These are phyloP conservation scores for Dorcus parallelipipedus DNA, from an alignment of 2,888 invertebrate species.

Conservation along the genomic window DNA sequence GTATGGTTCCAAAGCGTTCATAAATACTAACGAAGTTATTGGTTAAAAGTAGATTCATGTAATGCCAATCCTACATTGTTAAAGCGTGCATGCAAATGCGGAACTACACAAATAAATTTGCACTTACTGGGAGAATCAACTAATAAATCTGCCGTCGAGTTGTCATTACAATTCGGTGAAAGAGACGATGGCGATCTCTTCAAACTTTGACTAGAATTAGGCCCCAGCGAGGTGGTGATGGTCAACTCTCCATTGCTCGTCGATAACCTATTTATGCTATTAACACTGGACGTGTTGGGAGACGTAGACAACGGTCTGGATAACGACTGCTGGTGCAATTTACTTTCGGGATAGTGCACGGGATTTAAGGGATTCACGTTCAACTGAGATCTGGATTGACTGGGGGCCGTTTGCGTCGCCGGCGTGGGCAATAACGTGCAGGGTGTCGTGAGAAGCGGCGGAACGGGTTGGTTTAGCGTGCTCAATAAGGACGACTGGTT, in stretches of 20 bases:
- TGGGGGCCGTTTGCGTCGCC: conserved; percentile 26
- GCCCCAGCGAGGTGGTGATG: conserved; percentile 73
- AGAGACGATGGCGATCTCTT: conserved; percentile 65
- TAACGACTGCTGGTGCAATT: conserved; percentile 35
- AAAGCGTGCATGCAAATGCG: background rate
- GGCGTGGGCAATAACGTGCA: conserved; percentile 31
- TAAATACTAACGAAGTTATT: background rate
- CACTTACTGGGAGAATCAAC: conserved; percentile 84
- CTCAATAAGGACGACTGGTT: conserved; percentile 24
- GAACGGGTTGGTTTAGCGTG: conserved; percentile 32
- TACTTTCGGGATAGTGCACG: conserved; percentile 40
- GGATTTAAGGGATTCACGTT: conserved; percentile 45
- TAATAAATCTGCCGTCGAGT: conserved; percentile 65
- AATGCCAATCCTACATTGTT: too few species aligned
- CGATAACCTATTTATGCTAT: conserved; percentile 67
- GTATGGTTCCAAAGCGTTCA: too few species aligned
- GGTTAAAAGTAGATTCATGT: too few species aligned
- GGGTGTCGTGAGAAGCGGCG: conserved; percentile 32
- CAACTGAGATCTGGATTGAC: conserved; percentile 29
- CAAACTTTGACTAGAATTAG: conserved; percentile 50
- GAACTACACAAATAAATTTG: background rate
- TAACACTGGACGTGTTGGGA: conserved; percentile 42
- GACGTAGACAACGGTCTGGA: conserved; percentile 16
- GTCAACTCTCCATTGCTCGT: conserved; percentile 79
- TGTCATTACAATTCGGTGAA: conserved; percentile 62